Percentiles rank a stretch among this genome's conserved stretches.
phyloP scores from a whole-genome alignment of 2,113 vertebrate species.

The Australoheros scitulus region DNA sequence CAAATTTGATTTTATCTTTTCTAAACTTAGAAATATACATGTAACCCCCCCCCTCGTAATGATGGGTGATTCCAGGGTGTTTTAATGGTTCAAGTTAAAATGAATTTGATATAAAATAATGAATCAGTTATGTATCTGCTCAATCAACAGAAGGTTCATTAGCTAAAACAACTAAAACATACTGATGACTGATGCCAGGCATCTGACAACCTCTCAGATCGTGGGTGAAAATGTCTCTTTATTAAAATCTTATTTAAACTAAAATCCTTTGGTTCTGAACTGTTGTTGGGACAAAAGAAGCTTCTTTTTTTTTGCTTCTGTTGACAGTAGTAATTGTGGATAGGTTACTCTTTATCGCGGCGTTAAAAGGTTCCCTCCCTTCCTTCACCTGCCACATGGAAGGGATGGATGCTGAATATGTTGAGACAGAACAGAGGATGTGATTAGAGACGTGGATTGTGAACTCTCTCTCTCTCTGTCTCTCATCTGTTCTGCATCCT shows the following conservation, averaged over 20 bases:
- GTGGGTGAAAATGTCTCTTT: neutral
- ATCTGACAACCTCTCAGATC: neutral
- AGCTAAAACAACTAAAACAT: neutral
- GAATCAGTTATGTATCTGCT: neutral
- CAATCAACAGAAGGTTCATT: neutral
- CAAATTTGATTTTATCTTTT: neutral
- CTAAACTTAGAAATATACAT: neutral
- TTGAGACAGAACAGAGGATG: constrained; percentile 40
- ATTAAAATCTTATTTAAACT: neutral
- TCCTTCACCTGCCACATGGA: neutral
- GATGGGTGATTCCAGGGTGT: neutral
- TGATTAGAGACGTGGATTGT: constrained; percentile 45
- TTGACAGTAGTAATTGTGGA: neutral
- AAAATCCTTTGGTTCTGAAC: neutral
- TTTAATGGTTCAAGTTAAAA: neutral
- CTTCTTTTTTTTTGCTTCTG: neutral
- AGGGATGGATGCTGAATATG: neutral
- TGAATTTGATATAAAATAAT: neutral
- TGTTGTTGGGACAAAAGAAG: neutral
- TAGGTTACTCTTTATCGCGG: neutral
- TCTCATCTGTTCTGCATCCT: constrained; percentile 24
- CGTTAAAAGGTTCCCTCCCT: neutral
- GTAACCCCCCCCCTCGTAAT: neutral
- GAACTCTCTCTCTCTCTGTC: constrained; percentile 16
- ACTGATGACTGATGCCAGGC: neutral